Evolutionary conservation across 2,113 vertebrate species (phyloP).

Genomic region (Ochotona princeps): DNA sequence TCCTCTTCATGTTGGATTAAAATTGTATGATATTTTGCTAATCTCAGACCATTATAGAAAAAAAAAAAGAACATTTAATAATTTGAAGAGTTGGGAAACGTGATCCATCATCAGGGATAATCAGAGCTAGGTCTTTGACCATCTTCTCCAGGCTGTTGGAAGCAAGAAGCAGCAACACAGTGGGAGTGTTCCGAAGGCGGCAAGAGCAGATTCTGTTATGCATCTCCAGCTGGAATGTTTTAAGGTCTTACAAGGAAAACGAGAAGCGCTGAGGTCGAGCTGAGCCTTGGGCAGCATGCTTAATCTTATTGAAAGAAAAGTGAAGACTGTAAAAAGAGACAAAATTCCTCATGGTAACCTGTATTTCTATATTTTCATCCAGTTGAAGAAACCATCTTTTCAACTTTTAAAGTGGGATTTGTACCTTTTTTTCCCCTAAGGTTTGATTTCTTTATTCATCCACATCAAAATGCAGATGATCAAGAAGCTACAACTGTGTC

Average conservation of each 20-base stretch:
- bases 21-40: background rate
- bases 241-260: background rate
- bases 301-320: background rate
- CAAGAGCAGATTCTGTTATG: background rate
- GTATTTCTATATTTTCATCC: background rate
- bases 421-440: background rate
- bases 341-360: background rate
- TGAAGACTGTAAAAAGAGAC: background rate
- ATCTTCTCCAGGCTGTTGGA: background rate
- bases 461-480: background rate
- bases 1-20: background rate
- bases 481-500: background rate
- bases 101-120: too few relatives aligned
- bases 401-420: too few relatives aligned
- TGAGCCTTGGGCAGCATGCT: background rate
- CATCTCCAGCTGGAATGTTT: too few relatives aligned
- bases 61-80: too few relatives aligned
- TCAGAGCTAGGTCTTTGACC: too few relatives aligned
- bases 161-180: rapidly evolving
- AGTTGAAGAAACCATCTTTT: too few relatives aligned
- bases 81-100: background rate
- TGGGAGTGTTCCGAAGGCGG: too few relatives aligned
- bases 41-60: background rate
- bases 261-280: background rate
- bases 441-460: background rate